Conservation (phyloP, 1,140 invertebrate genomes). For the Sarcophaga bullata region DNA sequence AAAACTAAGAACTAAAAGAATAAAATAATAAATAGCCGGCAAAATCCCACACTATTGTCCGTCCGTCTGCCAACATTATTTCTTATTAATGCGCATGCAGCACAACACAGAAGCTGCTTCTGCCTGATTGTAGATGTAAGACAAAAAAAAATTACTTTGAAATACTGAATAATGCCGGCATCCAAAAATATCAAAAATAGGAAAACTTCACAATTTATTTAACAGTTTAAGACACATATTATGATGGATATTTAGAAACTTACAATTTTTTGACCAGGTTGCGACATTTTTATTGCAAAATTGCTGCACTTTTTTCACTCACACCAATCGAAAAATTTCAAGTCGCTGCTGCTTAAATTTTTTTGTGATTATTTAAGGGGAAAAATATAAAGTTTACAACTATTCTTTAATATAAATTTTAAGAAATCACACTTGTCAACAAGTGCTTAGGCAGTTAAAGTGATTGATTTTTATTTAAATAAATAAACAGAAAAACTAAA, state of each 20-base stretch:
- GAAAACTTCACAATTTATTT: neutral
- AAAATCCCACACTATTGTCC: neutral
- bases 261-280: conserved; percentile 34
- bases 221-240: neutral
- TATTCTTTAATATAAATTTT: neutral
- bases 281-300: conserved; percentile 18
- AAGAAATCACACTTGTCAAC: conserved; percentile 25
- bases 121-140: neutral
- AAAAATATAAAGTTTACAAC: neutral
- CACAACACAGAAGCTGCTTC: neutral
- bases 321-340: neutral
- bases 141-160: neutral
- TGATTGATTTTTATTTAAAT: neutral
- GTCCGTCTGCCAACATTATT: neutral
- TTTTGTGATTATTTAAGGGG: neutral
- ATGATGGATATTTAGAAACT: neutral
- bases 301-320: neutral
- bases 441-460: conserved; percentile 11
- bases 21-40: neutral
- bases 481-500: conserved; percentile 13
- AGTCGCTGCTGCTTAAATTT: neutral
- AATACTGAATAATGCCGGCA: neutral
- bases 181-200: neutral
- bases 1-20: neutral
- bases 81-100: conserved; percentile 5